Base-by-base conservation (phyloP, 2,797 vertebrate genomes). In the Cetoscarus ocellatus region DNA sequence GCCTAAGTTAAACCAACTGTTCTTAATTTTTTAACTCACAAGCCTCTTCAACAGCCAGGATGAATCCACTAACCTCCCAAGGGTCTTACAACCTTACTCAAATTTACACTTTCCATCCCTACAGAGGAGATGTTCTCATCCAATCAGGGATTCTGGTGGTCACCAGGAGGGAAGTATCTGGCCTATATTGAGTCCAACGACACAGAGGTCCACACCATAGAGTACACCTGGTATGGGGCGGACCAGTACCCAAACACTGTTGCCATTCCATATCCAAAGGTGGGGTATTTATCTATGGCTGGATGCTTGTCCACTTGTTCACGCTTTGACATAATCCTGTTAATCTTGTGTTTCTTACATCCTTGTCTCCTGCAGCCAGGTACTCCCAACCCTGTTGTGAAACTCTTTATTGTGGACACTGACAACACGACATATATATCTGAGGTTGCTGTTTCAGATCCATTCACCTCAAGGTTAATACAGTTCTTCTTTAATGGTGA, bases 81-180 rank as follows among this genome's bases (percentile, higher is more conserved):
- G 5, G 3, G 8, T 7, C 48, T 10, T 56, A 38, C 53, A 54
- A 18, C 7, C 34, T 42, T 47, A 54, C 15, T 27, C n/a, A 14
- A 8, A 0, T 13, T n/a, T 19, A 3, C 15, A 0, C 12, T 38
- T 36, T 8, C n/a, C 18, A 19, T 19, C 45, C 34, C 64, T 85
- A 86, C 89, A 99, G 98, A 99, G 96, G 97, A 98, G 93, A 98
- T 99, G 97, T 96, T 98, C 77, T 96, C 96, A 6, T 93, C 95
- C 77, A 94, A 88, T 80, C 93, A 94, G 65, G 97, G 95, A 40
- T 72, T 98, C 34, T 99, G 98, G 97, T 99, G 97, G 97, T 99
- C 98, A 77, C 96, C 98, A 52, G 95, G 90, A 69, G 96, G 95
- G 71, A 95, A 79, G 70, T 94, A 94, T 52, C 80, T 99, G 88